phyloP scores from a whole-genome alignment of 2,797 vertebrate genomes.

The Microcaecilia unicolor region DNA sequence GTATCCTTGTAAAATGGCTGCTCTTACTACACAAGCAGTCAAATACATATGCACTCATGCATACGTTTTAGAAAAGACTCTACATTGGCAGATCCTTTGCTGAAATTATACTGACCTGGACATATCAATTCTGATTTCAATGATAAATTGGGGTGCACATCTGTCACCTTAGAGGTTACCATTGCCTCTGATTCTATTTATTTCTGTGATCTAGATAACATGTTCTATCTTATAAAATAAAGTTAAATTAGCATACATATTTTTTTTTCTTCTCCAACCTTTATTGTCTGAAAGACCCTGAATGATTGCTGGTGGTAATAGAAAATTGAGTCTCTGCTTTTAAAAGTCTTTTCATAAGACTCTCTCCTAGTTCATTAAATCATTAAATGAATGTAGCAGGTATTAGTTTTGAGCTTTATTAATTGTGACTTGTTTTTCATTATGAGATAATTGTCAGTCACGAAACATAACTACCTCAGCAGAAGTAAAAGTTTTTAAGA shows the following conservation, averaged over 20 bases:
- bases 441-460: conserved; percentile 88
- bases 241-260: neutral
- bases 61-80: no score
- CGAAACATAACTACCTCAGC: conserved; percentile 60
- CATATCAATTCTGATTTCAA: no score
- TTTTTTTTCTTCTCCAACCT: neutral
- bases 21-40: no score
- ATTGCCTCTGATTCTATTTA: no score
- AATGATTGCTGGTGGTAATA: conserved; percentile 43
- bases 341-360: conserved; percentile 45
- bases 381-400: conserved; percentile 72
- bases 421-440: conserved; percentile 92
- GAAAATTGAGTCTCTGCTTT: conserved; percentile 46
- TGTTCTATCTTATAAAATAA: neutral
- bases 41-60: no score
- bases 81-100: no score
- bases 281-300: conserved; percentile 10
- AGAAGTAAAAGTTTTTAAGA: conserved; percentile 26
- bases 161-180: no score
- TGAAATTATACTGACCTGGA: no score
- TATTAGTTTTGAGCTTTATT: conserved; percentile 83
- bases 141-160: no score
- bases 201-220: neutral
- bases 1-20: no score
- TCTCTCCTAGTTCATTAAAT: conserved; percentile 66